Evolutionary conservation across 2,888 invertebrate species (phyloP).

Genomic region (Ganaspis brasiliensis): DNA sequence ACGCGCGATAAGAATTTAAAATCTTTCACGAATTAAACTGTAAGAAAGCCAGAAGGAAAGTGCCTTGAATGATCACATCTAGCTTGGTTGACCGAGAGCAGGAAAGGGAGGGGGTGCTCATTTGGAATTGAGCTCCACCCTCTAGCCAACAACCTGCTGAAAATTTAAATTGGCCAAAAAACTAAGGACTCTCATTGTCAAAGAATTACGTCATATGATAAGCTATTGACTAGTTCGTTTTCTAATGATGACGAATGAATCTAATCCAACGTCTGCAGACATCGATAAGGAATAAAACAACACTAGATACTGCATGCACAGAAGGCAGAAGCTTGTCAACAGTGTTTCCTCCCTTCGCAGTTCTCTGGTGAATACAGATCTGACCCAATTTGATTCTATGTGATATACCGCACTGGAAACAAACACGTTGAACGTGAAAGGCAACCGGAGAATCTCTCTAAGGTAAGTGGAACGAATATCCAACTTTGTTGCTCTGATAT

Average conservation of each 20-base stretch:
- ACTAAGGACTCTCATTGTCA: no score
- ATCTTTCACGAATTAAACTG: no score
- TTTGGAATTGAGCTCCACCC: no score
- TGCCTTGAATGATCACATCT: no score
- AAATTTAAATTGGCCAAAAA: no score
- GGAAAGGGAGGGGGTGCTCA: no score
- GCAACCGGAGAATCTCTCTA: conserved; percentile 16
- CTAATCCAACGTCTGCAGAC: not conserved
- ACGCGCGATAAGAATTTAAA: no score
- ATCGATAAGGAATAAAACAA: conserved; percentile 12
- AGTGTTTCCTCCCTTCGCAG: conserved; percentile 25
- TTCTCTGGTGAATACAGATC: conserved; percentile 22
- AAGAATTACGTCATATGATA: no score
- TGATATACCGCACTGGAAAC: conserved; percentile 23
- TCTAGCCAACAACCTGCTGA: no score
- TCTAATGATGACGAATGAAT: not conserved
- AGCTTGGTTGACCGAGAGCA: no score
- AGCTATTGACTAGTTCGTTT: not conserved
- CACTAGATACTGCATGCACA: not conserved
- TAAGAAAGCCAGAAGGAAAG: no score
- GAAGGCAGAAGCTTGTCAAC: conserved; percentile 19
- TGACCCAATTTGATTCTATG: conserved; percentile 37
- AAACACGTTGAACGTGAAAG: conserved; percentile 21
- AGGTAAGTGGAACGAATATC: conserved; percentile 37
- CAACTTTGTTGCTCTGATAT: conserved; percentile 34